Evolutionary conservation across 1,140 invertebrate genomes (phyloP).

Genomic region (Oppia nitens): DNA sequence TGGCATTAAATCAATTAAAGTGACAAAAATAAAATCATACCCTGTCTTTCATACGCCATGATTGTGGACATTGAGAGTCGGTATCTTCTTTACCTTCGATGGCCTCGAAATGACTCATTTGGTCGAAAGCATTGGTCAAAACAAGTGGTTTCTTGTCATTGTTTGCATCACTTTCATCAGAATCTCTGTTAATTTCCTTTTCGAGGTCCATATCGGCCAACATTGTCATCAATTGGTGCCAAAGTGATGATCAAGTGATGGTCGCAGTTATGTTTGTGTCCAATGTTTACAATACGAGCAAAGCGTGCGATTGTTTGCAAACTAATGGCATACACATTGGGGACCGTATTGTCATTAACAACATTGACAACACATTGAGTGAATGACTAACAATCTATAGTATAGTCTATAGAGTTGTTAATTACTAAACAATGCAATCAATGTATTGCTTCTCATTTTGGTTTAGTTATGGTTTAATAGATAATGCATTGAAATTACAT

Average conservation of each 20-base stretch:
- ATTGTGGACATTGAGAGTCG: slow-evolving; percentile 34
- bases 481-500: too few species aligned
- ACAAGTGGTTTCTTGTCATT: neutral
- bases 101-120: slow-evolving; percentile 51
- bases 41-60: slow-evolving; percentile 79
- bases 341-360: neutral
- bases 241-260: too few species aligned
- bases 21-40: slow-evolving; percentile 35
- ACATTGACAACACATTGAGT: too few species aligned
- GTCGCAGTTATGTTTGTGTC: neutral
- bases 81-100: slow-evolving; percentile 58
- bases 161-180: neutral
- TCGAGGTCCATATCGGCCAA: neutral
- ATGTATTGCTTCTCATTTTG: too few species aligned
- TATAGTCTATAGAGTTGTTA: too few species aligned
- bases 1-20: slow-evolving; percentile 2
- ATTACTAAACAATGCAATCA: too few species aligned
- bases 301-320: neutral
- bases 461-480: too few species aligned
- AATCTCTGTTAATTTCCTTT: neutral
- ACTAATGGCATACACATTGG: neutral
- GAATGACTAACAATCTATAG: too few species aligned
- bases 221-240: too few species aligned
- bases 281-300: neutral
- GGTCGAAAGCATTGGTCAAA: slow-evolving; percentile 24